phyloP scores from a whole-genome alignment of 2,113 vertebrate genomes.

The Herpailurus yagouaroundi region DNA sequence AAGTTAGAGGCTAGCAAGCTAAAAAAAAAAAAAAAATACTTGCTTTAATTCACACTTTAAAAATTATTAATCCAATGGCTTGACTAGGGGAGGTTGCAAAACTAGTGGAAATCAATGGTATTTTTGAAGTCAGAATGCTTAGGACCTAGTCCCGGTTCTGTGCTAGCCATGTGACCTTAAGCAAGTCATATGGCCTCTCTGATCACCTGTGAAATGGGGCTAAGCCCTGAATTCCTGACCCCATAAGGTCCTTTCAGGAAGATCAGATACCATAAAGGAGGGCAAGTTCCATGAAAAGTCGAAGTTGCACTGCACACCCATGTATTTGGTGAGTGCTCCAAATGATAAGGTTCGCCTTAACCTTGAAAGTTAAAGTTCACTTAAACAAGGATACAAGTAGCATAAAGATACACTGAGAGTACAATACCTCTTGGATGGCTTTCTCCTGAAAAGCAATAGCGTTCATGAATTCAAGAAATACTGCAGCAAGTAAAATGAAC shows the following conservation, averaged over 20 bases:
- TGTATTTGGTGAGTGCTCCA: neutral
- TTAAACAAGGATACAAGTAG: neutral
- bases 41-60: neutral
- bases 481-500: neutral
- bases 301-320: neutral
- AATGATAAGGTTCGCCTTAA: neutral
- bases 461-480: constrained; percentile 27
- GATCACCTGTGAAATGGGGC: neutral
- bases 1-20: neutral
- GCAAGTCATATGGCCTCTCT: neutral
- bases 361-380: neutral
- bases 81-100: neutral
- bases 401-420: neutral
- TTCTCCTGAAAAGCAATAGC: neutral
- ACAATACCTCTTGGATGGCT: neutral
- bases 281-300: neutral
- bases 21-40: neutral
- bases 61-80: neutral
- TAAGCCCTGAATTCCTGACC: neutral
- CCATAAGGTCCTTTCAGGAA: neutral
- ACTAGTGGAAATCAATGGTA: neutral
- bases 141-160: neutral
- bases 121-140: neutral
- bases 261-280: neutral
- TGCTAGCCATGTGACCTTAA: neutral